Percentiles rank a stretch among this genome's conserved stretches.
These are phyloP conservation scores for Malthinus flaveolus DNA, from an alignment of 2,888 invertebrate genomes.

Conservation along the genomic window DNA sequence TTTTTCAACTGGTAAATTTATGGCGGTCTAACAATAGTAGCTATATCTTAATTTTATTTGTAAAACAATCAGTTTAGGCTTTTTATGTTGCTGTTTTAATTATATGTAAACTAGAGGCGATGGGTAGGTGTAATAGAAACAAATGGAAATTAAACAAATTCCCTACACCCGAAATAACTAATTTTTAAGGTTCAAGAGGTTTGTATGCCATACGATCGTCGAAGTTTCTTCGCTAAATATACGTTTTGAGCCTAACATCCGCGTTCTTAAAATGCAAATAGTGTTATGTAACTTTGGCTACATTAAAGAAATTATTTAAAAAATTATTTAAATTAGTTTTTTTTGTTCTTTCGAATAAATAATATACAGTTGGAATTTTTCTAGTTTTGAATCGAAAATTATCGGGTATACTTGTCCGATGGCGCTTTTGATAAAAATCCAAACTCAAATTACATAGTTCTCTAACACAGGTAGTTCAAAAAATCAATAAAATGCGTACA, in stretches of 20 bases:
- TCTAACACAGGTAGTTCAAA: slow-evolving; percentile 4
- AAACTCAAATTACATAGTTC: background rate
- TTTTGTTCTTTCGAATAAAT: background rate
- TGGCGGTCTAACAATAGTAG: no score
- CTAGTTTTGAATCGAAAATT: no score
- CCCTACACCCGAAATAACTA: background rate
- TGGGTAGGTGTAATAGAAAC: background rate
- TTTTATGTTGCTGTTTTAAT: no score
- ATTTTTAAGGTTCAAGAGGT: slow-evolving; percentile 6
- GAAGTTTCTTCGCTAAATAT: background rate
- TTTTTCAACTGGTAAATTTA: no score
- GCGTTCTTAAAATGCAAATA: slow-evolving; percentile 3
- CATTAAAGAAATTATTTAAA: slow-evolving; percentile 1
- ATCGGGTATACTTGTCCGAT: no score
- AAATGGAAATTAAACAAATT: background rate
- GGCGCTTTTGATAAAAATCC: no score
- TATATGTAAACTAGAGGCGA: no score
- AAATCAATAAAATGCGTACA: slow-evolving; percentile 6
- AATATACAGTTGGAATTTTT: no score
- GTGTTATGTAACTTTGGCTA: background rate
- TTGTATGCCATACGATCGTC: slow-evolving; percentile 3
- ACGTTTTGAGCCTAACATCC: background rate
- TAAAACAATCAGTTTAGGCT: no score
- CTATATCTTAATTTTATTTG: no score
- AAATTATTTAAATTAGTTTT: slow-evolving; percentile 5